Conservation (phyloP, 2,113 vertebrate genomes). For the Indri indri region DNA sequence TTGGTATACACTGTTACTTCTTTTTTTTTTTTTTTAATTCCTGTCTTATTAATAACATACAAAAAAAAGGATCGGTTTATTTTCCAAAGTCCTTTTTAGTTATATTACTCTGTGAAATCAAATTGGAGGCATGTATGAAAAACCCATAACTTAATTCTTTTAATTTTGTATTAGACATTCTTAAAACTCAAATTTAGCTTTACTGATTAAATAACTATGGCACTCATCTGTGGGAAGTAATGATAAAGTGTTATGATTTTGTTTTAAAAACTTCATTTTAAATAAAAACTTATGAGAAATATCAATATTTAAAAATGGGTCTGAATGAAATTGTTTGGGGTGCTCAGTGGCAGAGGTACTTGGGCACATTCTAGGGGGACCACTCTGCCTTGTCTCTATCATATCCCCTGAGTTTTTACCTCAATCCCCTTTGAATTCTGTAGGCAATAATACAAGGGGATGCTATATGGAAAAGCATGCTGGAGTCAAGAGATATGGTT, state of each 20-base stretch:
- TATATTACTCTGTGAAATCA: background rate
- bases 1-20: background rate
- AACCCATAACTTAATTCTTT: background rate
- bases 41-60: background rate
- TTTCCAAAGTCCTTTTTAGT: background rate
- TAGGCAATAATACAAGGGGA: accelerated
- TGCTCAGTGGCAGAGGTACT: background rate
- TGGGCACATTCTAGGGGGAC: accelerated
- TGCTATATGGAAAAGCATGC: background rate
- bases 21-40: background rate
- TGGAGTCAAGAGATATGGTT: background rate
- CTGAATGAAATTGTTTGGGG: background rate
- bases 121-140: background rate
- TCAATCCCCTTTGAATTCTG: background rate
- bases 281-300: background rate
- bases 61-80: background rate
- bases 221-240: background rate
- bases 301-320: background rate
- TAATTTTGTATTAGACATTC: background rate
- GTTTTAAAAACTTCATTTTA: background rate
- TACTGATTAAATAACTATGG: background rate
- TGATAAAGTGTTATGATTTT: background rate
- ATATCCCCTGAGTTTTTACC: background rate
- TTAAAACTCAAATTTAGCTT: background rate
- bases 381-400: background rate